phyloP scores from a whole-genome alignment of 2,888 invertebrate genomes.

The Matsumyia berberina region DNA sequence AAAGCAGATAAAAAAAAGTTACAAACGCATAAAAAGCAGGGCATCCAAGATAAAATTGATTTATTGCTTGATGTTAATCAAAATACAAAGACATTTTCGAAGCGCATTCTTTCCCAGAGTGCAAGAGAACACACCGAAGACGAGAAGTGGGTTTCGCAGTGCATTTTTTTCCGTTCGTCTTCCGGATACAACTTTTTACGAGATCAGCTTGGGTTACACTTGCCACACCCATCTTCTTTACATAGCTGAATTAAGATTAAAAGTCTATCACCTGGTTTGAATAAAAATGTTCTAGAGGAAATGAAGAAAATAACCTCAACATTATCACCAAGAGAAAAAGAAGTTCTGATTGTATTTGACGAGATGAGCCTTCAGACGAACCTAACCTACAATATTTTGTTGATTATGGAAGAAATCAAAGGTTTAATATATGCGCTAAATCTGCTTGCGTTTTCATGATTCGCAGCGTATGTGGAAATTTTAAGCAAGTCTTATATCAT shows the following conservation, averaged over 20 bases:
- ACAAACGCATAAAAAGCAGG: neutral
- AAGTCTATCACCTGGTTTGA: neutral
- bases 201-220: neutral
- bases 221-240: constrained; percentile 1
- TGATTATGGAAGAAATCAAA: constrained; percentile 33
- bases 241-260: too few relatives aligned
- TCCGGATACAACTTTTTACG: constrained; percentile 13
- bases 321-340: constrained; percentile 30
- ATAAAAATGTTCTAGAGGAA: constrained; percentile 12
- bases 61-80: neutral
- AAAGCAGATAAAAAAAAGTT: neutral
- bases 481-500: neutral
- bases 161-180: constrained; percentile 38
- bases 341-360: constrained; percentile 48
- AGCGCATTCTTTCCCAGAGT: neutral
- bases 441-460: neutral
- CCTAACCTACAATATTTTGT: constrained; percentile 47
- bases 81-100: constrained; percentile 9
- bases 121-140: too few relatives aligned
- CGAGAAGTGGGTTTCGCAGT: neutral
- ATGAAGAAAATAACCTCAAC: constrained; percentile 22
- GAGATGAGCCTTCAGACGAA: constrained; percentile 51
- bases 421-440: neutral
- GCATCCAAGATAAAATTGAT: neutral
- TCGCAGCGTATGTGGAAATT: too few relatives aligned